Percentiles rank a stretch among this genome's conserved stretches.
Evolutionary conservation across 2,888 invertebrate species (phyloP).

Genomic region (Coelogynopora nodosa): DNA sequence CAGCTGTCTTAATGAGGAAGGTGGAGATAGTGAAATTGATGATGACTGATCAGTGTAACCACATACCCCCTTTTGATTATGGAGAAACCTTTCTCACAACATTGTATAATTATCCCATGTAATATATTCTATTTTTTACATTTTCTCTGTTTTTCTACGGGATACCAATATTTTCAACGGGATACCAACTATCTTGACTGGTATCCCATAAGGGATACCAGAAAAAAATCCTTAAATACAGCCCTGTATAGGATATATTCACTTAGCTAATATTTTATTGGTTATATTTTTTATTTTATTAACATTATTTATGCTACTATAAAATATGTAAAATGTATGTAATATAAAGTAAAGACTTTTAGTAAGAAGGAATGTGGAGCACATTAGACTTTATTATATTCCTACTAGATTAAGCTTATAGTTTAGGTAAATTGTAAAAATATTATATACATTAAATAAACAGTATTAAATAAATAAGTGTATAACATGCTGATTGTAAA

Average conservation of each 20-base stretch:
- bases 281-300: no score
- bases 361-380: no score
- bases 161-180: slow-evolving; percentile 31
- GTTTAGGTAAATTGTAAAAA: no score
- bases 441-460: no score
- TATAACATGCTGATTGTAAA: no score
- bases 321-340: no score
- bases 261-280: no score
- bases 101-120: slow-evolving; percentile 31
- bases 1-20: neutral
- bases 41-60: slow-evolving; percentile 17
- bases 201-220: slow-evolving; percentile 25
- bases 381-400: no score
- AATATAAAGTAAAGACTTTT: no score
- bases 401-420: no score
- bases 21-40: neutral
- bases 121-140: slow-evolving; percentile 31
- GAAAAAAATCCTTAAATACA: slow-evolving; percentile 31
- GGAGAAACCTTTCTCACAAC: slow-evolving; percentile 31
- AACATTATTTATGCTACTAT: no score
- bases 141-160: slow-evolving; percentile 29
- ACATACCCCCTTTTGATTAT: slow-evolving; percentile 31
- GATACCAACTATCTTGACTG: slow-evolving; percentile 31
- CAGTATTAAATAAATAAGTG: no score
- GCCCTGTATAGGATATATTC: neutral